These are phyloP conservation scores for Pseudomugil tenellus DNA, from an alignment of 2,797 vertebrate species.

Conservation along the genomic window DNA sequence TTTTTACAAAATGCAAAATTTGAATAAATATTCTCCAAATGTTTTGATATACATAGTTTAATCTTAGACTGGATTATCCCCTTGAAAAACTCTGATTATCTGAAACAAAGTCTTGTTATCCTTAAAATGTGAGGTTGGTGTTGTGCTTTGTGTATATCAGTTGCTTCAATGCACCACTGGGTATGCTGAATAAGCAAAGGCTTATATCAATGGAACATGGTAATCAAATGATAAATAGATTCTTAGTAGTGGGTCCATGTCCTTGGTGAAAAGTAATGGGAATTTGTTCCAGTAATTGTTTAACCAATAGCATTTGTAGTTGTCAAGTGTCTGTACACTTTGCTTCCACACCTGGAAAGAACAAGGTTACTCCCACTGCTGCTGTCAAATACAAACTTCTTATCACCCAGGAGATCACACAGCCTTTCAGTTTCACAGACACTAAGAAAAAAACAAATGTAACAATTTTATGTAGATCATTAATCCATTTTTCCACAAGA, in stretches of 20 bases:
- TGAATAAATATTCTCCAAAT: no score
- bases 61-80: background rate
- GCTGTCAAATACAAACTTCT: constrained; percentile 43
- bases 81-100: background rate
- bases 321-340: constrained; percentile 12
- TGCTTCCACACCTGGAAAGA: constrained; percentile 56
- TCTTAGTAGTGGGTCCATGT: no score
- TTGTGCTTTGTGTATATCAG: background rate
- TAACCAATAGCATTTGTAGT: constrained; percentile 27
- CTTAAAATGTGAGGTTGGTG: background rate
- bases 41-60: background rate
- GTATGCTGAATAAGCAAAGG: background rate
- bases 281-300: constrained; percentile 35
- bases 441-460: background rate
- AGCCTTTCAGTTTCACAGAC: constrained; percentile 5
- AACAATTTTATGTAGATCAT: background rate
- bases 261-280: constrained; percentile 2
- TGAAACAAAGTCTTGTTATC: background rate
- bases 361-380: constrained; percentile 56
- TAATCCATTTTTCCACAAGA: background rate
- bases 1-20: no score
- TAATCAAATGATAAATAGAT: constrained; percentile 11
- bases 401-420: constrained; percentile 38
- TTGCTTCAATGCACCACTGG: background rate
- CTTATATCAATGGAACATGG: background rate